phyloP scores from a whole-genome alignment of 1,140 invertebrate genomes.

The Phocides pigmalion region DNA sequence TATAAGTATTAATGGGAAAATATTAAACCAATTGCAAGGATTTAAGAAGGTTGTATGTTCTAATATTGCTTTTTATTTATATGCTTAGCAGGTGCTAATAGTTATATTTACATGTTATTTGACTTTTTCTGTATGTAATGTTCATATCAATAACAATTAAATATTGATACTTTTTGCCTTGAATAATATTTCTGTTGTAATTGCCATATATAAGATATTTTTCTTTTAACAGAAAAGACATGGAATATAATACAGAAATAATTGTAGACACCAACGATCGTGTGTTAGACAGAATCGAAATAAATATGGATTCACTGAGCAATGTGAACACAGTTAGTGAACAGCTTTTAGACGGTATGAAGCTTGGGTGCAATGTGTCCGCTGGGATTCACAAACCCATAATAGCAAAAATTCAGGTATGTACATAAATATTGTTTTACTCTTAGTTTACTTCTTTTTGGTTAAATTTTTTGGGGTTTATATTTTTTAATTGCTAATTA shows the following conservation, averaged over 20 bases:
- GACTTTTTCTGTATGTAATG: no score
- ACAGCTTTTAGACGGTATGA: constrained; percentile 8
- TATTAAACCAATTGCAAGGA: no score
- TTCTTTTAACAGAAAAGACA: constrained; percentile 51
- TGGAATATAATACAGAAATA: constrained; percentile 57
- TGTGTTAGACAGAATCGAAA: constrained; percentile 59
- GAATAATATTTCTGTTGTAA: no score
- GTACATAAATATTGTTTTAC: no score
- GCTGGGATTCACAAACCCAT: constrained; percentile 48
- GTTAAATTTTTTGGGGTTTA: not conserved
- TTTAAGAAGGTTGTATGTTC: no score
- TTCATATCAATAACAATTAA: no score
- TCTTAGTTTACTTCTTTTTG: not conserved
- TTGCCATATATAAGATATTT: not conserved
- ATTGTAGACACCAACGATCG: constrained; percentile 58
- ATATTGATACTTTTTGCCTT: no score
- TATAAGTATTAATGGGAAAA: no score
- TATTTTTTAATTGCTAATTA: no score
- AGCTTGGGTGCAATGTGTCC: constrained; percentile 12
- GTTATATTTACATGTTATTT: no score
- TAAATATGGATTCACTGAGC: constrained; percentile 54
- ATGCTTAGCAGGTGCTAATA: no score
- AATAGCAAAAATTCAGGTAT: constrained; percentile 61
- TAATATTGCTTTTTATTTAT: no score
- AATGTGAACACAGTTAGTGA: constrained; percentile 39